Percentiles rank a stretch among this genome's conserved stretches.
These are phyloP conservation scores for Eupsilia transversa DNA, from an alignment of 2,888 invertebrate genomes.

Conservation along the genomic window DNA sequence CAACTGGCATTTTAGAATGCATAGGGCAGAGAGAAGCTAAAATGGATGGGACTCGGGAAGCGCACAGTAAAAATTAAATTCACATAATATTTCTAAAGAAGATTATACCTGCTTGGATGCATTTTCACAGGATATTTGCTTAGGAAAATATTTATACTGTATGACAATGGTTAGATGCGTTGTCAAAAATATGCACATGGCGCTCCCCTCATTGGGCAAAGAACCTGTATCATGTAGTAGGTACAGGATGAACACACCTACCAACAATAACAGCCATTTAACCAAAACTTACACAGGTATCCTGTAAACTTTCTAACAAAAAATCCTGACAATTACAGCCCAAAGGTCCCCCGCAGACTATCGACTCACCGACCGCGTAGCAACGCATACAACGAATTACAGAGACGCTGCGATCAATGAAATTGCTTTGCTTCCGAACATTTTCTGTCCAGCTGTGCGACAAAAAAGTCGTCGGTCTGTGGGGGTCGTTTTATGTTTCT, in stretches of 20 bases:
- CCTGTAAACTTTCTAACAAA: background rate
- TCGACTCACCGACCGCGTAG: background rate
- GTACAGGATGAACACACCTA: background rate
- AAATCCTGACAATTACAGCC: background rate
- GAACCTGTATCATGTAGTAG: background rate
- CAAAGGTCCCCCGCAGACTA: conserved; percentile 6
- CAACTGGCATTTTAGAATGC: background rate
- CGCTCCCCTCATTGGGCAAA: background rate
- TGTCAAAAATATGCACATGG: background rate
- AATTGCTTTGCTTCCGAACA: conserved; percentile 37
- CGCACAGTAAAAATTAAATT: background rate
- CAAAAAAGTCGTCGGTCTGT: conserved; percentile 35
- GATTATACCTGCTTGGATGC: no score
- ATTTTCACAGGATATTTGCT: background rate
- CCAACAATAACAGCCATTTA: background rate
- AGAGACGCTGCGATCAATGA: conserved; percentile 31
- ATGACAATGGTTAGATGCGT: background rate
- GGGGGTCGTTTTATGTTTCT: conserved; percentile 34
- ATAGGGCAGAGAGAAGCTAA: background rate
- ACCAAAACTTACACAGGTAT: background rate
- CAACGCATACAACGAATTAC: conserved; percentile 30
- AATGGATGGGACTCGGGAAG: background rate
- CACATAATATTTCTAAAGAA: background rate
- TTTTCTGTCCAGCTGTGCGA: conserved; percentile 40
- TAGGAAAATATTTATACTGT: background rate